Evolutionary conservation across 2,888 invertebrate species (phyloP).

Genomic region (Thera obeliscata): DNA sequence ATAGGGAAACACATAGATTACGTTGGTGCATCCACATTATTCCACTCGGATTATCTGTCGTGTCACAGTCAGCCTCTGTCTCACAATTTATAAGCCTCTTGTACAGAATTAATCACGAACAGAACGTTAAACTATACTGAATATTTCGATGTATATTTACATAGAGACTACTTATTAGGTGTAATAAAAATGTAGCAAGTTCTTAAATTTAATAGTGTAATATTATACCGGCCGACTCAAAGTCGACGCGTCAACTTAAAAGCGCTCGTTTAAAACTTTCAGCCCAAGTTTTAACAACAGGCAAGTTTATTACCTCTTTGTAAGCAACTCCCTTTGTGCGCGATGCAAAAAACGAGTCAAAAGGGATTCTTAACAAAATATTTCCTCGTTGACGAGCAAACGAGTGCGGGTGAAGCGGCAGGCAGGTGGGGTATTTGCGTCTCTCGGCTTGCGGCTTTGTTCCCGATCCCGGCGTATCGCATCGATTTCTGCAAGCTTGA

Average conservation of each 20-base stretch:
- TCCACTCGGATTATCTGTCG: constrained; percentile 64
- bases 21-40: constrained; percentile 65
- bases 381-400: constrained; percentile 46
- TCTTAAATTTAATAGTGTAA: constrained; percentile 24
- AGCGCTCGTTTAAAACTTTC: constrained; percentile 43
- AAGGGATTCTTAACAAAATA: constrained; percentile 46
- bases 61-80: constrained; percentile 55
- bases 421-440: constrained; percentile 53
- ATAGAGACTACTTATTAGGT: constrained; percentile 18
- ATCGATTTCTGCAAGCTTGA: constrained; percentile 82
- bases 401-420: constrained; percentile 41
- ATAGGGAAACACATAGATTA: constrained; percentile 65
- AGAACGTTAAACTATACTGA: constrained; percentile 35
- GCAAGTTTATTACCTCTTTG: constrained; percentile 45
- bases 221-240: constrained; percentile 25
- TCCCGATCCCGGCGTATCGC: constrained; percentile 76
- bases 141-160: constrained; percentile 22
- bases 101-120: constrained; percentile 57
- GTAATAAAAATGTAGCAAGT: constrained; percentile 14
- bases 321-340: constrained; percentile 43
- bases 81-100: constrained; percentile 54
- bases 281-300: constrained; percentile 37
- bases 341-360: constrained; percentile 41
- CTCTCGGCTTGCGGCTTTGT: constrained; percentile 77
- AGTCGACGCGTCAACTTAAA: constrained; percentile 31